phyloP scores from a whole-genome alignment of 1,140 invertebrate species.

The Brachionus koreanus region DNA sequence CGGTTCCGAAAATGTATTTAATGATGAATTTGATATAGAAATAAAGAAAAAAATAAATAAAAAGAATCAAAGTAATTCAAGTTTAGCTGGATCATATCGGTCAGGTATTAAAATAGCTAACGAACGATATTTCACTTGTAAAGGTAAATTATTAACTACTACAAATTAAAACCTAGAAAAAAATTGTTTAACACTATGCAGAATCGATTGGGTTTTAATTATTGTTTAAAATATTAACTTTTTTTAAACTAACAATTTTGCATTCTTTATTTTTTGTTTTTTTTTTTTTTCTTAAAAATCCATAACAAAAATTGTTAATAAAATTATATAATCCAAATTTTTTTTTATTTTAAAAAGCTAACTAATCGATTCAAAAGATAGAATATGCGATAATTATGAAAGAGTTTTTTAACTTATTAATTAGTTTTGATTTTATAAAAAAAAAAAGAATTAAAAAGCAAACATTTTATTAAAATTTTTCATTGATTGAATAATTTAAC shows the following conservation, averaged over 20 bases:
- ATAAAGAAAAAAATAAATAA: neutral
- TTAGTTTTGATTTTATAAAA: too few relatives aligned
- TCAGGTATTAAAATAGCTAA: neutral
- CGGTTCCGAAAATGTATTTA: conserved; percentile 13
- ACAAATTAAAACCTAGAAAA: neutral
- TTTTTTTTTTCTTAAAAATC: neutral
- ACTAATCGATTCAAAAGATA: neutral
- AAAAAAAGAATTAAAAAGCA: too few relatives aligned
- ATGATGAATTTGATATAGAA: neutral
- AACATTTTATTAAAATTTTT: too few relatives aligned
- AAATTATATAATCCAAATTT: neutral
- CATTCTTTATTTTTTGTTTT: neutral
- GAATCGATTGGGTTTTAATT: neutral
- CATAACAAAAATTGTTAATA: neutral
- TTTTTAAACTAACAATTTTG: neutral
- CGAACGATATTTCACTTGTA: neutral
- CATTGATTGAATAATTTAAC: too few relatives aligned
- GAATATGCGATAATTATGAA: neutral
- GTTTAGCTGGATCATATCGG: neutral
- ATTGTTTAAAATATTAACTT: neutral
- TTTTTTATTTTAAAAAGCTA: neutral
- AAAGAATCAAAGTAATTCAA: neutral
- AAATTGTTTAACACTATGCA: neutral
- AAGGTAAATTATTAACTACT: neutral
- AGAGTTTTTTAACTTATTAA: too few relatives aligned